phyloP scores from a whole-genome alignment of 1,140 invertebrate genomes.

The Habropoda laboriosa region DNA sequence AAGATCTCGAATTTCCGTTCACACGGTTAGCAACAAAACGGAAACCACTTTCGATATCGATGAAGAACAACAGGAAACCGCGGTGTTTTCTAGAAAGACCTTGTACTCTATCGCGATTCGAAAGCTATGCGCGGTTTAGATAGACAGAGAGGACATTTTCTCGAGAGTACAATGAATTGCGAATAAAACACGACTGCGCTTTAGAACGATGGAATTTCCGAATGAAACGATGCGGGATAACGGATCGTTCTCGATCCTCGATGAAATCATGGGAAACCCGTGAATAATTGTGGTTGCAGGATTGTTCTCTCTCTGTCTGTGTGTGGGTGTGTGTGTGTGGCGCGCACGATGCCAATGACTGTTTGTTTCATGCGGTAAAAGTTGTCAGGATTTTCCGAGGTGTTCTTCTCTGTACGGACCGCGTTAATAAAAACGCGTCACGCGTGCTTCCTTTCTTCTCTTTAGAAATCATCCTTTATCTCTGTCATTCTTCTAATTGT shows the following conservation, averaged over 20 bases:
- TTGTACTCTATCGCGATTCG: background rate
- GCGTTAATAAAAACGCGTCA: background rate
- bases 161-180: background rate
- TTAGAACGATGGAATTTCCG: slow-evolving; percentile 24
- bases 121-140: background rate
- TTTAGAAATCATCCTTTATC: background rate
- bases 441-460: slow-evolving; percentile 10
- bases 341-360: slow-evolving; percentile 30
- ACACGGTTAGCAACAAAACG: background rate
- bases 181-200: background rate
- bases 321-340: background rate
- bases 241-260: slow-evolving; percentile 10
- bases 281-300: slow-evolving; percentile 33
- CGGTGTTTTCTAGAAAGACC: background rate
- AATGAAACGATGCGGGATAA: background rate
- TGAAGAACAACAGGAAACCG: no score
- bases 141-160: no score
- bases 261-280: slow-evolving; percentile 62
- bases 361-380: slow-evolving; percentile 54
- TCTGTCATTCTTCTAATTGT: background rate
- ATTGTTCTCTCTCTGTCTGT: slow-evolving; percentile 28
- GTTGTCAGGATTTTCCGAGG: slow-evolving; percentile 52
- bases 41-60: background rate
- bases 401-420: slow-evolving; percentile 14
- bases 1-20: background rate